These are phyloP conservation scores for Palythoa heliodiscus DNA, from an alignment of 92 coral and sea anemone genomes.

Conservation along the genomic window DNA sequence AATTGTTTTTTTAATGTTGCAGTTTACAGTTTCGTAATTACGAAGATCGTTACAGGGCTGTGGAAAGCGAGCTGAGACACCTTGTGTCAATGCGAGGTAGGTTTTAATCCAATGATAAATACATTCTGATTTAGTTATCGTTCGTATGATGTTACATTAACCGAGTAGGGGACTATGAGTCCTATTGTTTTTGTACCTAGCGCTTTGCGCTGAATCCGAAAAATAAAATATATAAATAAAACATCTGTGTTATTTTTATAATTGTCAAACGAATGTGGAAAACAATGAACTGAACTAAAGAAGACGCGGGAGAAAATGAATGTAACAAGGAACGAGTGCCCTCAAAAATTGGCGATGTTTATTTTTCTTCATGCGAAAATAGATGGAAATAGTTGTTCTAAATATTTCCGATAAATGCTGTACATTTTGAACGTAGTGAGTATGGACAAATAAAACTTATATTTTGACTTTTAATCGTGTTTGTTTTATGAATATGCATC, in stretches of 20 bases:
- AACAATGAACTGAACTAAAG: not conserved
- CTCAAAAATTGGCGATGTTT: not conserved
- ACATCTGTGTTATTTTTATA: not conserved
- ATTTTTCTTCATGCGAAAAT: not conserved
- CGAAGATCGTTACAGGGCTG: constrained; percentile 76
- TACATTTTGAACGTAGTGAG: constrained; percentile 1
- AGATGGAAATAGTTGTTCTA: not conserved
- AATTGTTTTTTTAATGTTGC: constrained; percentile 1
- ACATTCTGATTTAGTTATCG: not conserved
- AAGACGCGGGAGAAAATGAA: not conserved
- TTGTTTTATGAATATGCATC: not conserved
- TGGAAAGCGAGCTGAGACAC: constrained; percentile 80
- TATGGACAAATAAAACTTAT: not conserved
- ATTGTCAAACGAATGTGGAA: not conserved
- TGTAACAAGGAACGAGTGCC: not conserved
- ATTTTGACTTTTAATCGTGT: not conserved
- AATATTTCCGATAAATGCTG: not conserved
- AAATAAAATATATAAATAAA: no score
- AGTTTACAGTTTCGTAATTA: constrained; percentile 83
- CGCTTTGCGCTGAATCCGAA: no score
- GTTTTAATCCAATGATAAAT: not conserved
- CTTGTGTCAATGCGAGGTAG: constrained; percentile 83
- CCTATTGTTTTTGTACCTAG: no score
- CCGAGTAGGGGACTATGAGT: no score
- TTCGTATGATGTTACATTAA: no score